Base-by-base conservation (phyloP, 2,113 vertebrate species). In the Sphyrna mokarran region DNA sequence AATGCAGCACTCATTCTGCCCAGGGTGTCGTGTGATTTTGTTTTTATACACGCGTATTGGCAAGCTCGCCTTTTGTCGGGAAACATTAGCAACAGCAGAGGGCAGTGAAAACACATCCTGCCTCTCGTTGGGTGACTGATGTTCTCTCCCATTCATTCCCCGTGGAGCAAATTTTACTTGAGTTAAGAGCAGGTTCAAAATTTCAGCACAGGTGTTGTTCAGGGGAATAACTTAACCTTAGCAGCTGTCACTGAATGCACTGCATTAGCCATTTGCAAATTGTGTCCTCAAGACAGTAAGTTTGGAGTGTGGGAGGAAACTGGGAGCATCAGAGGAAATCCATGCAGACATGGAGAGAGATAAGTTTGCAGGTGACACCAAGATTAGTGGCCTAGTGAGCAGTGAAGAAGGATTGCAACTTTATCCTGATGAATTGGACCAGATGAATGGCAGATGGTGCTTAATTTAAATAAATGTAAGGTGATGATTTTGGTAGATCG, bases 61-160 rank as follows among this genome's bases (percentile, higher is more conserved):
- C 58, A 72, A 94, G 29, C 94, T 54, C 4, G n/a, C 69, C 43
- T 18, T 76, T 70, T 37, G 7, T 72, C 76, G 33, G 33, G 14
- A 76, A 76, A 48, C 9, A 22, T 37, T 4, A 16, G 68, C 4
- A 26, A 29, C 69, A 72, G 22, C 43, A 76, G 68, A 48, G 43
- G 43, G 43, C 69, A 54, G 40, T 95, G 94, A 76, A 66, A 95
- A 95, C 69, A 76, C 69, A 95, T 72, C 69, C 37, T 72, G 26
- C 40, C 70, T 13, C 26, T 14, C 23, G 68, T 43, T 16, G 43
- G 69, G 29, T 29, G 23, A 48, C 1, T 69, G 16, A 8, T 66
- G n/a, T 66, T 37, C 8, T 23, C 87, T 90, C 87, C 43, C 13
- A 26, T 89, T 58, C 48, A 43, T 87, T 37, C 2, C 23, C 48